Conservation (phyloP, 2,888 invertebrate genomes). For the Aspidiotus destructor region DNA sequence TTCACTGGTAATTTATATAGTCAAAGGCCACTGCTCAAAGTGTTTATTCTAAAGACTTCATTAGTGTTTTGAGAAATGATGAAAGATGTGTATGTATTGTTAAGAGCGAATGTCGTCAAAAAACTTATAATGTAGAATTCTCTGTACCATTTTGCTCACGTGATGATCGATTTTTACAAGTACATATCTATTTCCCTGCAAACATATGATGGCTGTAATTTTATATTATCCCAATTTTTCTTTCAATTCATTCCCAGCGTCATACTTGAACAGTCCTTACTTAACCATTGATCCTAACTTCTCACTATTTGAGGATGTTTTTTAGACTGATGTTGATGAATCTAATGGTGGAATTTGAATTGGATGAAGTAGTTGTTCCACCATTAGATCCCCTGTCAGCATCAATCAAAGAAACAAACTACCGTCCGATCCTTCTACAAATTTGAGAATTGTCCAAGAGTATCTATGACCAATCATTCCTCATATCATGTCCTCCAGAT, state of each 20-base stretch:
- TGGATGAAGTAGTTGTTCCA: neutral
- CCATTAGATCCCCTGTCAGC: neutral
- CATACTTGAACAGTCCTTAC: constrained; percentile 1
- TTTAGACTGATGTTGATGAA: neutral
- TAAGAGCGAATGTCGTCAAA: neutral
- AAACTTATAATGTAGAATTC: neutral
- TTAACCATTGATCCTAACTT: neutral
- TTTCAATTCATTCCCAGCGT: neutral
- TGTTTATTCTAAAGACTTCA: neutral
- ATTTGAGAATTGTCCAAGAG: neutral
- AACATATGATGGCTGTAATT: constrained; percentile 14
- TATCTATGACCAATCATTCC: neutral
- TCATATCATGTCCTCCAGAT: too few species aligned
- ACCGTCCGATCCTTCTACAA: neutral
- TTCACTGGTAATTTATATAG: too few species aligned
- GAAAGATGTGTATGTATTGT: neutral
- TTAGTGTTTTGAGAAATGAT: neutral
- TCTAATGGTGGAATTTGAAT: neutral
- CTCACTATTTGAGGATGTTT: neutral
- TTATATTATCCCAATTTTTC: neutral
- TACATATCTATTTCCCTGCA: constrained; percentile 9
- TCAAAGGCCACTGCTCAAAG: too few species aligned
- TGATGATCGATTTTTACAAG: constrained; percentile 7
- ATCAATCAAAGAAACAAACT: neutral
- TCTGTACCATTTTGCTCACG: neutral